These are phyloP conservation scores for Allygus modestus DNA, from an alignment of 2,888 invertebrate species.

Conservation along the genomic window DNA sequence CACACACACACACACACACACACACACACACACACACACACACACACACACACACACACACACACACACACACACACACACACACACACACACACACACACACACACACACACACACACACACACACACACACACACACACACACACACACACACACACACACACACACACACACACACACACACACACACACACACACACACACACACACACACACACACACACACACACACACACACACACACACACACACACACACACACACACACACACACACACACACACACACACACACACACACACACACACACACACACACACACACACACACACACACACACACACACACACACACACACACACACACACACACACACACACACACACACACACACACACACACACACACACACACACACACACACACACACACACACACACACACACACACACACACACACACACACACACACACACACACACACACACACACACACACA, in stretches of 20 bases:
- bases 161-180: conserved; percentile 3
- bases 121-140: conserved; percentile 8
- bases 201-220: conserved; percentile 7
- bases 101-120: neutral
- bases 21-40: conserved; percentile 7
- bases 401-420: conserved; percentile 12
- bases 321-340: neutral
- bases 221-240: conserved; percentile 8
- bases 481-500: conserved; percentile 7
- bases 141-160: neutral
- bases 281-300: neutral
- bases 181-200: neutral
- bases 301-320: conserved; percentile 8
- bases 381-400: conserved; percentile 2
- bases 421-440: neutral
- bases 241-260: conserved; percentile 4
- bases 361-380: neutral
- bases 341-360: conserved; percentile 11
- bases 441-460: neutral
- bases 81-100: neutral
- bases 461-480: neutral
- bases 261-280: neutral
- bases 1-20: neutral
- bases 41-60: neutral
- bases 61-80: conserved; percentile 10